These are phyloP conservation scores for Cryptotermes secundus DNA, from an alignment of 1,140 invertebrate species.

Conservation along the genomic window DNA sequence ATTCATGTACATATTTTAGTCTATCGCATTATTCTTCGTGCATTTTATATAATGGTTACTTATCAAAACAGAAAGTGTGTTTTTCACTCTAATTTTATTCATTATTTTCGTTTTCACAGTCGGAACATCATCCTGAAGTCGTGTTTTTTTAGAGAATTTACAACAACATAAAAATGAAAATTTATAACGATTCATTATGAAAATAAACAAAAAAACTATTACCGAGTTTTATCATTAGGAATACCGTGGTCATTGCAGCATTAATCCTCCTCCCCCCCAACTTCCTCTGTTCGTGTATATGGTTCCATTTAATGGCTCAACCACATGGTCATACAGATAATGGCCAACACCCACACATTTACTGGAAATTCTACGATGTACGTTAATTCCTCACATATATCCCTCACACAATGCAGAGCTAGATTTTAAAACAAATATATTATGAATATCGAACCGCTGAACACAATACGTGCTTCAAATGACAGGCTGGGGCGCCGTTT, in stretches of 20 bases:
- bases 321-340: constrained; percentile 7
- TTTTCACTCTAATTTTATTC: too few relatives aligned
- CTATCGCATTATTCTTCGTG: too few relatives aligned
- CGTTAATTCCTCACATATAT: background rate
- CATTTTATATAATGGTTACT: too few relatives aligned
- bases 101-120: too few relatives aligned
- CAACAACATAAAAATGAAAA: background rate
- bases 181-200: background rate
- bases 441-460: background rate
- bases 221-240: constrained; percentile 17
- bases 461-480: too few relatives aligned
- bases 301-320: background rate
- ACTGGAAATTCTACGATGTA: background rate
- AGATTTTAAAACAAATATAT: constrained; percentile 4
- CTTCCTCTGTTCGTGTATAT: background rate
- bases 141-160: too few relatives aligned
- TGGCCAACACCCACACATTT: background rate
- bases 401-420: background rate
- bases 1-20: too few relatives aligned
- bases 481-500: too few relatives aligned
- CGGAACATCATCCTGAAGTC: too few relatives aligned
- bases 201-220: constrained; percentile 17
- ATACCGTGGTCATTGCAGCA: background rate
- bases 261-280: background rate
- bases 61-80: too few relatives aligned